Conservation (phyloP, 2,888 invertebrate genomes). For the Fabriciana adippe region DNA sequence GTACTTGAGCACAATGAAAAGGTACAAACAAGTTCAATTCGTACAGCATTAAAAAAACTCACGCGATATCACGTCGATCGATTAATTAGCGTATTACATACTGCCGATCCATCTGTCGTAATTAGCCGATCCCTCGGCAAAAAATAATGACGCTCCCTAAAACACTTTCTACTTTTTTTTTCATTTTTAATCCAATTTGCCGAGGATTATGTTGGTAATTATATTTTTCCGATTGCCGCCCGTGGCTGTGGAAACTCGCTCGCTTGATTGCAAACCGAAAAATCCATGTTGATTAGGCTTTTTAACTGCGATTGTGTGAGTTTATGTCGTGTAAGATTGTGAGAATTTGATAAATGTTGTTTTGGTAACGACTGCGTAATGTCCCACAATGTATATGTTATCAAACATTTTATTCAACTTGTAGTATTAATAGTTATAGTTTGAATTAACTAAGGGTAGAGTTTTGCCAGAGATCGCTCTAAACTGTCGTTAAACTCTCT, state of each 20-base stretch:
- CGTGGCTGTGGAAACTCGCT: conserved; percentile 67
- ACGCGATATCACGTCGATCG: conserved; percentile 64
- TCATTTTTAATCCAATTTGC: conserved; percentile 83
- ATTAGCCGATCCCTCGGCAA: conserved; percentile 78
- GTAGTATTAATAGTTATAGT: too few relatives aligned
- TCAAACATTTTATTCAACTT: too few relatives aligned
- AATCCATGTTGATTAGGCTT: conserved; percentile 76
- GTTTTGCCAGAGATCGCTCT: too few relatives aligned
- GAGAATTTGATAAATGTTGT: conserved; percentile 28
- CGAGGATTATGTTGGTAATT: conserved; percentile 82
- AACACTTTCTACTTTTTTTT: conserved; percentile 78
- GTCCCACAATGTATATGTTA: not conserved
- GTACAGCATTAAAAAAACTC: conserved; percentile 56
- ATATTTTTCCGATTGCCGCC: conserved; percentile 81
- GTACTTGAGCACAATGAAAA: conserved; percentile 36
- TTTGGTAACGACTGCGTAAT: not conserved
- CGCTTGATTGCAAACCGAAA: conserved; percentile 74
- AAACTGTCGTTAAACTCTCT: too few relatives aligned
- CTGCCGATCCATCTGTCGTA: conserved; percentile 80
- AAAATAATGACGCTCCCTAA: conserved; percentile 82
- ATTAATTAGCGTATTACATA: conserved; percentile 81
- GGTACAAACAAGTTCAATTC: conserved; percentile 41
- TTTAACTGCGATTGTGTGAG: conserved; percentile 45
- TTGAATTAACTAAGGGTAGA: too few relatives aligned
- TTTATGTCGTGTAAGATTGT: conserved; percentile 36